Conservation (phyloP, 2,797 vertebrate species). For the Helicolenus hilgendorfi region DNA sequence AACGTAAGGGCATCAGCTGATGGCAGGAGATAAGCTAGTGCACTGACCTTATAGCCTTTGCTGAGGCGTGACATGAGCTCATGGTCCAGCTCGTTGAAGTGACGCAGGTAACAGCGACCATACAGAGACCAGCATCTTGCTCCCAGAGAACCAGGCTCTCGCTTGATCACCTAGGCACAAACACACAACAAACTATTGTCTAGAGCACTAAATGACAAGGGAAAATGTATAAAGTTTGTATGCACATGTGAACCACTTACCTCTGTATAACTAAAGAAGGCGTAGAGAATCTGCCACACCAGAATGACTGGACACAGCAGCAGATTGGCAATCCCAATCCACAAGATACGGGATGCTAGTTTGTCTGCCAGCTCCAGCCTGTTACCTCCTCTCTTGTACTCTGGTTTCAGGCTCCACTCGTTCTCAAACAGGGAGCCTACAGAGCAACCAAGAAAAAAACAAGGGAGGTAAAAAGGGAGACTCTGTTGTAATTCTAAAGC, state of each 20-base stretch:
- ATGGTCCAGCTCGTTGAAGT: slow-evolving; percentile 98
- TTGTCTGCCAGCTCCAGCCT: slow-evolving; percentile 96
- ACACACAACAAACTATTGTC: not conserved
- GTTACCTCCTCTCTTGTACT: slow-evolving; percentile 96
- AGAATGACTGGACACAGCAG: slow-evolving; percentile 97
- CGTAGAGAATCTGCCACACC: slow-evolving; percentile 99
- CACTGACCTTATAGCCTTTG: slow-evolving; percentile 95
- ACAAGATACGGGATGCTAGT: slow-evolving; percentile 96
- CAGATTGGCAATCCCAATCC: slow-evolving; percentile 98
- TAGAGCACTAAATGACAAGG: not conserved
- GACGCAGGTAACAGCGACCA: slow-evolving; percentile 97
- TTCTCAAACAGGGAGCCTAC: slow-evolving; percentile 97
- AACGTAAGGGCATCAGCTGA: not conserved
- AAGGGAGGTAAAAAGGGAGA: not conserved
- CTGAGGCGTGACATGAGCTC: slow-evolving; percentile 98
- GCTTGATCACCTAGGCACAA: slow-evolving; percentile 92
- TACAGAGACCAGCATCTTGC: slow-evolving; percentile 99
- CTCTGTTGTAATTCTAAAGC: not conserved
- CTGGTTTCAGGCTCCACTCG: slow-evolving; percentile 97
- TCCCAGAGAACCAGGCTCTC: slow-evolving; percentile 97
- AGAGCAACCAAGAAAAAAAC: not conserved
- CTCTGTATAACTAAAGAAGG: slow-evolving; percentile 99
- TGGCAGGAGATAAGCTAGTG: not conserved
- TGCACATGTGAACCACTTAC: slow-evolving; percentile 36
- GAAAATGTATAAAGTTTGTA: not conserved